phyloP scores from a whole-genome alignment of 1,140 invertebrate genomes.

The Panulirus ornatus region DNA sequence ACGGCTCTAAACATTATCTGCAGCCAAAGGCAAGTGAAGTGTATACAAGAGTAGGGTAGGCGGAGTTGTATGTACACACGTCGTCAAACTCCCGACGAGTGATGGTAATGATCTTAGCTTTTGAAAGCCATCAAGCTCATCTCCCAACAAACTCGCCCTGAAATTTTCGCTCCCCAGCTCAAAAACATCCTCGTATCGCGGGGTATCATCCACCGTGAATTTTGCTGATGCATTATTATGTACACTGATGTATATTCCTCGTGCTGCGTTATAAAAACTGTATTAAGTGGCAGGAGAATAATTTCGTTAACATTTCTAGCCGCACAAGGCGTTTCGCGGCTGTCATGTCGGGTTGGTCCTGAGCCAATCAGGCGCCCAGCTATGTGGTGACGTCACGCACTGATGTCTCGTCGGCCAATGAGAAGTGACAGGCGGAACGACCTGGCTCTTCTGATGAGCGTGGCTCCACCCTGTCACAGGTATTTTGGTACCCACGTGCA shows the following conservation, averaged over 20 bases:
- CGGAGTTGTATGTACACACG: background rate
- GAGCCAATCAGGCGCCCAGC: constrained; percentile 60
- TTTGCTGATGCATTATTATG: too few species aligned
- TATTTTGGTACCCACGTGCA: constrained; percentile 56
- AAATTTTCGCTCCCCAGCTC: background rate
- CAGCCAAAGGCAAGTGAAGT: too few species aligned
- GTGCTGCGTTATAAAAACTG: too few species aligned
- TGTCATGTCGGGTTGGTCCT: constrained; percentile 51
- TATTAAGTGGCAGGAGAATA: background rate
- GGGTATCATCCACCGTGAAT: too few species aligned
- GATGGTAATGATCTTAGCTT: constrained; percentile 21
- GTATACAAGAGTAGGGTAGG: background rate
- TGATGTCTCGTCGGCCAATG: constrained; percentile 68
- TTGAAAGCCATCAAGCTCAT: constrained; percentile 26
- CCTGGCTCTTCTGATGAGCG: constrained; percentile 54
- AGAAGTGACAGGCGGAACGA: constrained; percentile 71
- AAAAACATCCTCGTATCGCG: too few species aligned
- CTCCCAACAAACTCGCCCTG: background rate
- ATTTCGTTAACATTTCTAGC: background rate
- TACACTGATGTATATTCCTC: background rate
- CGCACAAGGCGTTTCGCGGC: background rate
- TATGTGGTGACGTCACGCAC: constrained; percentile 67
- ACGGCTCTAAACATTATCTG: too few species aligned
- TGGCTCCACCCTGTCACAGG: constrained; percentile 13
- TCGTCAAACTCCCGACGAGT: background rate